Evolutionary conservation across 1,140 invertebrate species (phyloP), one percentile per base, ranked within the genome.

Genomic region (Melitaea cinxia): DNA sequence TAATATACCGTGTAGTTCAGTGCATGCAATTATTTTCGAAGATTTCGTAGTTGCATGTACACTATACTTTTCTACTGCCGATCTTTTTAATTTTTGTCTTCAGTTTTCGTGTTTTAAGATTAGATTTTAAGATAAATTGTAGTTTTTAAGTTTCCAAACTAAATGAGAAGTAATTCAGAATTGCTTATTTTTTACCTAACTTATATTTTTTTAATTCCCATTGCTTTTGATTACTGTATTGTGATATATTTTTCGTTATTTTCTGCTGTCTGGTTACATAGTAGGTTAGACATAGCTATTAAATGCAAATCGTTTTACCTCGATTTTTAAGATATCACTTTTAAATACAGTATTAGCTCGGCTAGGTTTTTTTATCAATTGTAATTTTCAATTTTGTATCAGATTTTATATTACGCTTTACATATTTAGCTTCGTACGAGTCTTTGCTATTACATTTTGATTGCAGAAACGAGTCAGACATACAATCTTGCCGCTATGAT

Each of bases 361-460:
- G 42, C 42, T 47, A 47, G 4, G 19, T 23, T 47, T 23, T 47
- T n/a, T 47, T n/a, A 23, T 28, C 15, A 17, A 52, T 30, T 17
- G 49, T 52, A 52, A 28, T 28, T 30, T 33, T 55, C 55, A 39
- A 55, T 23, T 45, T 45, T 45, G 23, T 21, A 21, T 39, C 37
- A 39, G 12, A 42, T 7, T 42, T 42, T 7, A 42, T 12, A 47
- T 23, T 10, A 6, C 14, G 45, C 45, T 63, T 62, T 45, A 39
- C 10, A 37, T 35, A 63, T 72, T 64, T 65, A 64, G 69, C 61
- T 68, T 72, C 69, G 69, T 66, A 72, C 65, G 60, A 68, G 65
- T 65, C 65, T 68, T 68, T 72, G 65, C 61, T 70, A 65, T 68
- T 72, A 68, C 65, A 61, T 72, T 72, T 72, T 68, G 59, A 72